Percentiles rank a stretch among this genome's conserved stretches.
phyloP scores from a whole-genome alignment of 2,113 vertebrate genomes.

The Dermatemys mawii region DNA sequence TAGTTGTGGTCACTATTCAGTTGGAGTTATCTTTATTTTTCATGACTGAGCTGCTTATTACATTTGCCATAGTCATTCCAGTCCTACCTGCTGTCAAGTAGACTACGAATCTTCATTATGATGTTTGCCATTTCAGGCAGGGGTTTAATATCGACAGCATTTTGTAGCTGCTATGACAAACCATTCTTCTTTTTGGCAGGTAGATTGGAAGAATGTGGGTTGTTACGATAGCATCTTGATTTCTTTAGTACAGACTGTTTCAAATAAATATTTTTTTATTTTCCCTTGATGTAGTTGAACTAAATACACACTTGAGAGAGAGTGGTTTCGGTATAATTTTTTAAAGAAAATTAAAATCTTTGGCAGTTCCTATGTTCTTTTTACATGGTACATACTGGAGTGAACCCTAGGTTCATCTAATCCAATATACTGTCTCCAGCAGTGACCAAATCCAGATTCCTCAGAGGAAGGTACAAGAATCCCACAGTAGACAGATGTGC shows the following conservation, averaged over 20 bases:
- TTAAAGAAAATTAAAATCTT: background rate
- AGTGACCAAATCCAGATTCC: background rate
- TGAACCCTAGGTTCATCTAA: background rate
- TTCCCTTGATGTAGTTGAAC: background rate
- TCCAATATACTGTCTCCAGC: background rate
- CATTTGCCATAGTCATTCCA: background rate
- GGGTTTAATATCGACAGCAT: background rate
- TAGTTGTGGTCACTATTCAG: background rate
- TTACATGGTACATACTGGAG: background rate
- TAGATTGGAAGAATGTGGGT: background rate
- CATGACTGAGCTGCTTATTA: background rate
- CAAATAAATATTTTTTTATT: background rate
- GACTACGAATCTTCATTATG: background rate
- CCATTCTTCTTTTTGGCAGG: background rate
- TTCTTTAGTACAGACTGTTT: background rate
- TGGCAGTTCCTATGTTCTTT: background rate
- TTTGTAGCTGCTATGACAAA: background rate
- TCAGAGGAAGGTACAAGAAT: background rate
- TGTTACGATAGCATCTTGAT: rapidly evolving
- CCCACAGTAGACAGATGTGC: background rate
- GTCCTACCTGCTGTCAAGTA: background rate
- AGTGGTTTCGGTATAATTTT: background rate
- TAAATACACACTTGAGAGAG: background rate
- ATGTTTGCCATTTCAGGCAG: background rate
- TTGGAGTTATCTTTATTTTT: background rate